phyloP scores from a whole-genome alignment of 2,888 invertebrate genomes.

The Dorcus hopei region DNA sequence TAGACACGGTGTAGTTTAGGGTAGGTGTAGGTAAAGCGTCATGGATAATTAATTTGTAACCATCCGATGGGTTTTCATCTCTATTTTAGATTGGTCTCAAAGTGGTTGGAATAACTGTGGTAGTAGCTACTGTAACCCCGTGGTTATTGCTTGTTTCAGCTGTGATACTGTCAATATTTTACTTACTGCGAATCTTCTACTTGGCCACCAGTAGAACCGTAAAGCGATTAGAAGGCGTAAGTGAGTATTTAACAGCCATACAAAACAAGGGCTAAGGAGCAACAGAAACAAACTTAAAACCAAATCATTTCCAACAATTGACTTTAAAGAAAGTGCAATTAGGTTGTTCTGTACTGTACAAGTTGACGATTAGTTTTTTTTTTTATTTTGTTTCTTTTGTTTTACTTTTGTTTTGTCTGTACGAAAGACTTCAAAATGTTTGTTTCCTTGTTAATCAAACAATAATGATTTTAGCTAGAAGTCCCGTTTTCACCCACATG shows the following conservation, averaged over 20 bases:
- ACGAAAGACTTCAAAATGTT: neutral
- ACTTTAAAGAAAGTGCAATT: too few species aligned
- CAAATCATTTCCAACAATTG: too few species aligned
- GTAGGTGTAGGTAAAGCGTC: too few species aligned
- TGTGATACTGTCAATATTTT: constrained; percentile 61
- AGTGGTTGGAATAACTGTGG: constrained; percentile 18
- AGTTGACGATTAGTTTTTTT: neutral
- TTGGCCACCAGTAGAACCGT: constrained; percentile 70
- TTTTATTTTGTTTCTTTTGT: neutral
- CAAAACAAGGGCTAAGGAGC: neutral
- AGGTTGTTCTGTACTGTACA: neutral
- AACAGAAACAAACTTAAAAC: neutral
- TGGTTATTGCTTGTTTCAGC: constrained; percentile 64
- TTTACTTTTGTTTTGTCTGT: neutral
- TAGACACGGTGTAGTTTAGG: too few species aligned
- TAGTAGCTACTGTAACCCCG: constrained; percentile 50
- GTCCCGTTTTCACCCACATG: constrained; percentile 75
- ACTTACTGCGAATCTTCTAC: constrained; percentile 62
- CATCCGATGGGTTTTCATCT: neutral
- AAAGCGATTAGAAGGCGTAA: constrained; percentile 65
- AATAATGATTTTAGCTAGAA: constrained; percentile 51
- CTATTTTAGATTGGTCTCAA: constrained; percentile 18
- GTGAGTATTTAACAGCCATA: constrained; percentile 4
- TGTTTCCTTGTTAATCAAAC: neutral
- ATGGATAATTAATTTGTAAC: too few species aligned